Conservation (phyloP, 1,140 invertebrate species). For the Polyergus mexicanus region DNA sequence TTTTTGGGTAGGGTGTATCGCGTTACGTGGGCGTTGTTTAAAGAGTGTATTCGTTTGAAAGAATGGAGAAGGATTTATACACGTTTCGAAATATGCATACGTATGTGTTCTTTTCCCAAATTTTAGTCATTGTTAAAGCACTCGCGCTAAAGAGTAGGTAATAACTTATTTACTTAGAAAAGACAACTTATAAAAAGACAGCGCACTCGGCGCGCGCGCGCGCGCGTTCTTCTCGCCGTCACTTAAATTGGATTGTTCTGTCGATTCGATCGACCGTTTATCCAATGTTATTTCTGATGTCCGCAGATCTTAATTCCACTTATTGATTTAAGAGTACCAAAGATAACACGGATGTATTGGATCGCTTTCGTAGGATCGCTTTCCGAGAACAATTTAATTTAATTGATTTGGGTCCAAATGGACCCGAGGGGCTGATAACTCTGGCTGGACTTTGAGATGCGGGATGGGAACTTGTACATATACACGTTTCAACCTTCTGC, state of each 20-base stretch:
- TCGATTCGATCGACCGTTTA: neutral
- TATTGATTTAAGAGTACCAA: conserved; percentile 54
- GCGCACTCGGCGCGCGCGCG: neutral
- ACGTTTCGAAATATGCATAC: neutral
- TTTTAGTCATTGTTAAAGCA: neutral
- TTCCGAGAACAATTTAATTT: conserved; percentile 55
- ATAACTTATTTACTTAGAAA: conserved; percentile 21
- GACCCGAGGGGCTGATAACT: conserved; percentile 20
- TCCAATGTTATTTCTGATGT: conserved; percentile 14
- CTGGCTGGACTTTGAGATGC: conserved; percentile 8
- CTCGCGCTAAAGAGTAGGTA: neutral
- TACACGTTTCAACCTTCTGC: neutral
- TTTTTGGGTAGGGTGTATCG: conserved; percentile 45
- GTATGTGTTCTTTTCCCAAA: neutral
- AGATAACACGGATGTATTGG: conserved; percentile 41
- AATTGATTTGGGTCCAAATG: conserved; percentile 46
- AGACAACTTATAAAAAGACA: neutral
- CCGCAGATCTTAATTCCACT: conserved; percentile 43
- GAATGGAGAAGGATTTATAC: conserved; percentile 30
- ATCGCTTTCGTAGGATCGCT: conserved; percentile 53
- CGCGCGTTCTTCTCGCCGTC: neutral
- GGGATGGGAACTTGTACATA: neutral
- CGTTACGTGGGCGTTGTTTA: conserved; percentile 41
- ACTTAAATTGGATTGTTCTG: conserved; percentile 19
- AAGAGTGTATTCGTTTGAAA: neutral